Percentiles rank a stretch among this genome's conserved stretches.
phyloP scores from a whole-genome alignment of 2,888 invertebrate genomes.

The Nomada fucata region DNA sequence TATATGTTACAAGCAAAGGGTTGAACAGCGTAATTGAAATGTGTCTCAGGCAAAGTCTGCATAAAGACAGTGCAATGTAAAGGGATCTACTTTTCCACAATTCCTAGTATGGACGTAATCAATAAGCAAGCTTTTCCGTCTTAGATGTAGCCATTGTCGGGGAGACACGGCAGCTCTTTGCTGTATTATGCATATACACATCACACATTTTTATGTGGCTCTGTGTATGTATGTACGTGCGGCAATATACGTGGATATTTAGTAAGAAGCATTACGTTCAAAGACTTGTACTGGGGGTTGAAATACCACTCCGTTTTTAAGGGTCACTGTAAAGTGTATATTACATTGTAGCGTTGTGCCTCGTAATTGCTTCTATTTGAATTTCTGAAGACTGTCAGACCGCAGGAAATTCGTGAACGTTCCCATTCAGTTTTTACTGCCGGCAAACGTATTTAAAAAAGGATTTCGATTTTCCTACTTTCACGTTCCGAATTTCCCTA shows the following conservation, averaged over 20 bases:
- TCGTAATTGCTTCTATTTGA: conserved; percentile 52
- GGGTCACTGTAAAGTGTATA: conserved; percentile 64
- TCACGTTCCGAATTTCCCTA: conserved; percentile 38
- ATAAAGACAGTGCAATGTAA: conserved; percentile 49
- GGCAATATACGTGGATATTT: conserved; percentile 33
- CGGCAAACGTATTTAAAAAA: conserved; percentile 33
- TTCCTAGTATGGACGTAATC: conserved; percentile 53
- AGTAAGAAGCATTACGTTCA: conserved; percentile 60
- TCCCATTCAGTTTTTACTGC: conserved; percentile 20
- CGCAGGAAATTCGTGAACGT: conserved; percentile 42
- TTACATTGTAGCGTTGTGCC: conserved; percentile 60
- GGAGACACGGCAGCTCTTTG: conserved; percentile 50
- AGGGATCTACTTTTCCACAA: conserved; percentile 54
- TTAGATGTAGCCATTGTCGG: conserved; percentile 57
- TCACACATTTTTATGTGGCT: conserved; percentile 24
- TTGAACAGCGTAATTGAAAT: conserved; percentile 25
- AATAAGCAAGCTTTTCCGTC: conserved; percentile 57
- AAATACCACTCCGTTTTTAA: conserved; percentile 49
- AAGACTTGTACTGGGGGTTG: conserved; percentile 55
- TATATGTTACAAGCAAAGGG: conserved; percentile 50
- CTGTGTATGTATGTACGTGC: conserved; percentile 36
- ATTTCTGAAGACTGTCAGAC: conserved; percentile 48
- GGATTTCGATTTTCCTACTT: conserved; percentile 13
- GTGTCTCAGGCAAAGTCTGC: conserved; percentile 51
- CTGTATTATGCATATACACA: conserved; percentile 38